phyloP scores from a whole-genome alignment of 1,140 invertebrate species.

The Nasonia longicornis region DNA sequence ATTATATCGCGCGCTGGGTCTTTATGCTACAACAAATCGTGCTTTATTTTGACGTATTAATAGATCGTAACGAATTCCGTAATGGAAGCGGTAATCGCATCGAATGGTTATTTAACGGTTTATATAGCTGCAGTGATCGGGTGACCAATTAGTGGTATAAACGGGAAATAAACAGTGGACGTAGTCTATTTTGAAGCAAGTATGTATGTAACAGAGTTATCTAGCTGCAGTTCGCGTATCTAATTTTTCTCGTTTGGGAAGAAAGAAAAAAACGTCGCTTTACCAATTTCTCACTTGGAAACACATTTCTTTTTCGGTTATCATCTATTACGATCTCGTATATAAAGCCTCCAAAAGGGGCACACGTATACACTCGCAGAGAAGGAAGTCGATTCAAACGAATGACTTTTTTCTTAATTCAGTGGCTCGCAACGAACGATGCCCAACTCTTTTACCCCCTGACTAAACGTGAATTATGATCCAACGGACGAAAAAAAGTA shows the following conservation, averaged over 20 bases:
- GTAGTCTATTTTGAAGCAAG: neutral
- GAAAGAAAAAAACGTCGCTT: neutral
- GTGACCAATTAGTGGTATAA: neutral
- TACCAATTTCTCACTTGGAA: neutral
- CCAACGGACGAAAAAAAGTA: neutral
- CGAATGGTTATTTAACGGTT: neutral
- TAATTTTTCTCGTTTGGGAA: too few species aligned
- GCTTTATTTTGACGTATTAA: neutral
- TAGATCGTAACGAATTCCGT: neutral
- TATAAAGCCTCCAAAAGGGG: neutral
- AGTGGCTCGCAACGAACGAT: neutral
- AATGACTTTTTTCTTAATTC: neutral
- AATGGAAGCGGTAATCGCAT: neutral
- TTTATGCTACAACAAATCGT: neutral
- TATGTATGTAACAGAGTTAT: too few species aligned
- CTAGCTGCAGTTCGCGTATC: too few species aligned
- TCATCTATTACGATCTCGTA: neutral
- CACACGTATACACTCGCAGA: neutral
- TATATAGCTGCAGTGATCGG: neutral
- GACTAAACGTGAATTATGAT: neutral
- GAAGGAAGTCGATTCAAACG: neutral
- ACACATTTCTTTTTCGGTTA: neutral
- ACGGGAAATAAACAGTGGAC: neutral
- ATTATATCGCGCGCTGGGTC: neutral
- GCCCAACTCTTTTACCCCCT: neutral